Base-by-base conservation (phyloP, 2,797 vertebrate species). In the Sciurus carolinensis region DNA sequence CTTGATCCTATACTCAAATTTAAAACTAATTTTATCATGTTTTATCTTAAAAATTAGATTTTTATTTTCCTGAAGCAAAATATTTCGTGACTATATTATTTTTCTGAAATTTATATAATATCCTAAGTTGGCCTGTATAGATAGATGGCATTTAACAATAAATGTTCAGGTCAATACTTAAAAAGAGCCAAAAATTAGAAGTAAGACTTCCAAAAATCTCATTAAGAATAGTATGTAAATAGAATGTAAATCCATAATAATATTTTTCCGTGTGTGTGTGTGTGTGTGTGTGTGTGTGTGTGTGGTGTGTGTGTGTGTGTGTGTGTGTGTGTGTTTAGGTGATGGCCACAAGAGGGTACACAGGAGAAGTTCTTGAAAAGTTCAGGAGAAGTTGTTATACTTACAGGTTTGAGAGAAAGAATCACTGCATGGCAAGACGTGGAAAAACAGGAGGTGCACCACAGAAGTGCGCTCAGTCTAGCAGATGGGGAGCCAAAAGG, bases 11-110 rank as follows among this genome's bases (percentile, higher is more conserved):
- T 95, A 87, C 24, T 12, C 11, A 72, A 62, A 88, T 10, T 15
- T 18, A 87, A 88, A 81, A 73, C 82, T 90, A 39, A 42, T 2
- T 47, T 82, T 15, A 75, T 86, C 57, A 77, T 50, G 14, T 81
- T 36, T 59, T 91, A 33, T 47, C 8, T 26, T 26, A 62, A 62
- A 59, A 80, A 76, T 67, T 50, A 64, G 1, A 33, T 80, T 83
- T 89, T 72, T 73, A 62, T 36, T 64, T 80, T 73, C 22, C 22
- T 81, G 30, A 96, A 89, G 1, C 42, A 93, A 85, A 72, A 44
- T 82, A 80, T 47, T 13, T 92, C 17, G 12, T 84, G 0, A 33
- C 8, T 69, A 26, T 75, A 33, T 73, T 82, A 47, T 64, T 44
- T 89, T 88, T 66, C 10, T 69, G 44, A 12, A 22, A 67, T 76